Evolutionary conservation across 2,113 vertebrate genomes (phyloP), one percentile per base, ranked within the genome.

Genomic region (Nothocercus julius): DNA sequence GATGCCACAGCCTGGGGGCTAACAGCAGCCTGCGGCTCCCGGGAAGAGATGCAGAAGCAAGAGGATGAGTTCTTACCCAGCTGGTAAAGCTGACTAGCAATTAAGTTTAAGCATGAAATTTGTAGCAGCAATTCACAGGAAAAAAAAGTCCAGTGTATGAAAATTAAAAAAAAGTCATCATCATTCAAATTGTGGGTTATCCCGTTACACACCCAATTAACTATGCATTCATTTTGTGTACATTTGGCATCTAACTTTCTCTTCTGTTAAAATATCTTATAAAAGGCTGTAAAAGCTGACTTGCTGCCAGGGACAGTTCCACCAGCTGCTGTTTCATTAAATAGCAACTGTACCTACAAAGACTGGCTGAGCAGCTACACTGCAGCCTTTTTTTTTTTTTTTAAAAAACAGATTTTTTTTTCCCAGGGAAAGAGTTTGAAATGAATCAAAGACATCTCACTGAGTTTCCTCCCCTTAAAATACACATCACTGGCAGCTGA

Each of bases 1-100:
- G 87, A 83, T 85, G 72, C 90, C 9, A 9, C 30, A 34, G 27
- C 74, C 72, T 88, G 87, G 85, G 90, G 95, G n/a, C 34, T 8
- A 70, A 45, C 90, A 94, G 58, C 79, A 93, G 79, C 85, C 47
- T 44, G 7, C 32, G 86, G 88, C 82, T 44, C 84, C 73, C 0
- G 61, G 68, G 63, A 51, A 9, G 11, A 0, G 2, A 13, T 11
- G 40, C 36, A 47, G 80, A 73, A 76, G 56, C 18, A 49, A 36
- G 38, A 17, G 42, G 51, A 8, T 7, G 15, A 27, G 24, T 19
- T 4, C 15, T 63, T 44, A 40, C 51, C 28, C n/a, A 32, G 51
- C 62, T 4, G 22, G 20, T 44, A 16, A 83, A 93, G 64, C 17
- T 58, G 90, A 38, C n/a, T 82, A 66, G 30, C 54, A 90, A 90